Percentiles rank a stretch among this genome's conserved stretches.
These are phyloP conservation scores for Priocnemis perturbator DNA, from an alignment of 2,888 invertebrate genomes.

Conservation along the genomic window DNA sequence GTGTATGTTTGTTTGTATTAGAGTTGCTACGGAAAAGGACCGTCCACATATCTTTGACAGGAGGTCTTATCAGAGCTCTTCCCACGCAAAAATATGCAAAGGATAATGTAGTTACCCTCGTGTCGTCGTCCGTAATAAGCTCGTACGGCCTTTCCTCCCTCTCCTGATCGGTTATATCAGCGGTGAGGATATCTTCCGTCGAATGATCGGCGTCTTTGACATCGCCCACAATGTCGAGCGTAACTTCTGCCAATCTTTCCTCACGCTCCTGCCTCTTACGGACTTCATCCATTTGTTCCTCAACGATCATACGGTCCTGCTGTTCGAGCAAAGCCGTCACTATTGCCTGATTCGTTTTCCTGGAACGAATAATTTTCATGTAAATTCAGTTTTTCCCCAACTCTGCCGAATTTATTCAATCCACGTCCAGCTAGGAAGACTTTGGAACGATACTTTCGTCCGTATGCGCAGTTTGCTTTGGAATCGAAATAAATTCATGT, in stretches of 20 bases:
- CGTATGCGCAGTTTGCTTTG: no score
- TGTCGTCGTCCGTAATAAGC: constrained; percentile 65
- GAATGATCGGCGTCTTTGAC: constrained; percentile 45
- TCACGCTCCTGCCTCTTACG: constrained; percentile 80
- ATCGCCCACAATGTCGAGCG: constrained; percentile 46
- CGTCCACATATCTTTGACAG: no score
- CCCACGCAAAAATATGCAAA: no score
- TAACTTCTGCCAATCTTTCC: constrained; percentile 80
- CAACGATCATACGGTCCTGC: constrained; percentile 76
- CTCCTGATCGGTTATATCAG: constrained; percentile 63
- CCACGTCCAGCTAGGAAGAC: no score
- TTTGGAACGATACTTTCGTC: no score
- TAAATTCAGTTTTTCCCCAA: no score
- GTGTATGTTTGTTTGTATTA: no score
- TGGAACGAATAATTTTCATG: not conserved
- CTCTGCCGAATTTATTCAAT: no score
- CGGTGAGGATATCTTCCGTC: constrained; percentile 55
- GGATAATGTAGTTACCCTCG: constrained; percentile 56
- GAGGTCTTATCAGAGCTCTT: no score
- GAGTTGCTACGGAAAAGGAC: no score
- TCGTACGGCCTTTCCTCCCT: constrained; percentile 66
- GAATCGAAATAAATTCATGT: not conserved
- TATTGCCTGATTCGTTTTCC: constrained; percentile 23
- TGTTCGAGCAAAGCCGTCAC: constrained; percentile 46
- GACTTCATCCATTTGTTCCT: constrained; percentile 77